These are phyloP conservation scores for Tiliqua scincoides DNA, from an alignment of 2,113 vertebrate species.

Conservation along the genomic window DNA sequence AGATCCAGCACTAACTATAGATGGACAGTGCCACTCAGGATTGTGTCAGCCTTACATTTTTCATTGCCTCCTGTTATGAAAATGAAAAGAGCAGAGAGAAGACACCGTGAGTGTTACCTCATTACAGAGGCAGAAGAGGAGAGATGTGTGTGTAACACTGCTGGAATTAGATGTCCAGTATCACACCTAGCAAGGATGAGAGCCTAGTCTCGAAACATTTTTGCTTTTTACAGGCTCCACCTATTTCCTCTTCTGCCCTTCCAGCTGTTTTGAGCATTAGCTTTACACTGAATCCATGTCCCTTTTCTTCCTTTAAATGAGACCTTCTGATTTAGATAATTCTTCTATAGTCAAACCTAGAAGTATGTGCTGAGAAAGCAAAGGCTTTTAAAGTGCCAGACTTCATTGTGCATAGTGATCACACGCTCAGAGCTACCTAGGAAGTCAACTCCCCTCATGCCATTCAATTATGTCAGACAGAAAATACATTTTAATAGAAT, in stretches of 20 bases:
- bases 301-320: not conserved
- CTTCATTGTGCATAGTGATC: fast-evolving
- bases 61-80: not conserved
- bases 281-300: not conserved
- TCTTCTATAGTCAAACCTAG: not conserved
- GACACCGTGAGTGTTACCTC: not conserved
- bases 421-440: not conserved
- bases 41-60: not conserved
- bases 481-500: not conserved
- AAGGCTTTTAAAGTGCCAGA: not conserved
- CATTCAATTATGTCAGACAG: slow-evolving; percentile 32
- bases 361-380: not conserved
- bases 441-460: slow-evolving; percentile 3
- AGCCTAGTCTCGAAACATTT: too few relatives aligned
- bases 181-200: not conserved
- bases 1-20: not conserved
- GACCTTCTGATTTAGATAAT: not conserved
- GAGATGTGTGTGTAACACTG: not conserved
- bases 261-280: not conserved
- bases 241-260: not conserved
- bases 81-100: not conserved
- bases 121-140: too few relatives aligned
- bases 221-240: not conserved
- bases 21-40: not conserved
- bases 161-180: not conserved